Conservation (phyloP, 2,888 invertebrate species). For the Rhimphoctona megacephalus region DNA sequence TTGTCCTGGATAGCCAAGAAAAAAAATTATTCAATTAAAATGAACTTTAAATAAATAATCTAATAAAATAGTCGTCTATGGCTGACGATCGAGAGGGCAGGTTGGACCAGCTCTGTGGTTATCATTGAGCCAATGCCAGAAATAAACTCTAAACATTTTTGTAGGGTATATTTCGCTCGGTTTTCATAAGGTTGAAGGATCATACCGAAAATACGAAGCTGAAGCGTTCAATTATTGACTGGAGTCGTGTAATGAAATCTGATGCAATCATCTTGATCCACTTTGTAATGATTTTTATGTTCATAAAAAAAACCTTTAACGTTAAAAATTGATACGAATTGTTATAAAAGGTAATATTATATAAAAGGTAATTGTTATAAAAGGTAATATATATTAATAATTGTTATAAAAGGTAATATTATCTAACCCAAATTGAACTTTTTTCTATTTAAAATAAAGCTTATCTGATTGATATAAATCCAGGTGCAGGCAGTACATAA, state of each 20-base stretch:
- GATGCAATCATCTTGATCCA: background rate
- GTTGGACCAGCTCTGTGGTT: too few relatives aligned
- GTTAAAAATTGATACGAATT: background rate
- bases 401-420: background rate
- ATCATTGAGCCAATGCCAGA: too few relatives aligned
- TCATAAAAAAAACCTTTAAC: background rate
- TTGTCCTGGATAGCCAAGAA: too few relatives aligned
- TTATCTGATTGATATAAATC: conserved; percentile 12
- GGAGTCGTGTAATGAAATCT: background rate
- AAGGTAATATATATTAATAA: background rate
- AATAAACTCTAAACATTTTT: too few relatives aligned
- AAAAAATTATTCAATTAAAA: too few relatives aligned
- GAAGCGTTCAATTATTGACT: background rate
- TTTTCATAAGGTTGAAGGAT: background rate
- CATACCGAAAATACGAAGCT: background rate
- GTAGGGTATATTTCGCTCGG: background rate
- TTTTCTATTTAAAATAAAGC: background rate
- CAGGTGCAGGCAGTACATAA: background rate
- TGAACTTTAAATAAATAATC: too few relatives aligned
- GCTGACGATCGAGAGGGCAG: too few relatives aligned
- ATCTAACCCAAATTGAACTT: background rate
- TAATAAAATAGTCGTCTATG: too few relatives aligned
- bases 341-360: background rate
- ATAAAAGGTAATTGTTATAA: too few relatives aligned
- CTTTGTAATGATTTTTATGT: background rate